Conservation (phyloP, 2,113 vertebrate genomes). For the Pollimyrus isidori region DNA sequence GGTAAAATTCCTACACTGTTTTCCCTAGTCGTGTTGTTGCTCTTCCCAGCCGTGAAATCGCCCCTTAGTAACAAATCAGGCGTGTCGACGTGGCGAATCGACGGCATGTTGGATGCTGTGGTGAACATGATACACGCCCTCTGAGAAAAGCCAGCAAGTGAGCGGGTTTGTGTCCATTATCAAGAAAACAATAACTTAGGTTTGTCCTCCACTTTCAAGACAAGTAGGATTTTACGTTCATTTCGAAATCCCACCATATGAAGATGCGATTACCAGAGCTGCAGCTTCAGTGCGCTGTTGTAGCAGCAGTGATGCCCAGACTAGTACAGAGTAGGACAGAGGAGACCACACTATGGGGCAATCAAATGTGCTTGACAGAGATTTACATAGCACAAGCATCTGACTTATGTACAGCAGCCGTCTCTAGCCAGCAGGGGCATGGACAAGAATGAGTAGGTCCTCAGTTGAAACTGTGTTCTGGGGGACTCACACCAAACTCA, state of each 20-base stretch:
- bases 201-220: neutral
- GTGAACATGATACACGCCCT: neutral
- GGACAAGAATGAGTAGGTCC: neutral
- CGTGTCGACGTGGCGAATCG: neutral
- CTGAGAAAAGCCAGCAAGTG: slow-evolving; percentile 5
- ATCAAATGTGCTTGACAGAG: neutral
- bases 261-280: neutral
- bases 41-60: neutral
- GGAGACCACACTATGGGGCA: neutral
- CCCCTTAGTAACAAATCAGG: neutral
- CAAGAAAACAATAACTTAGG: neutral
- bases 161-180: neutral
- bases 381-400: neutral
- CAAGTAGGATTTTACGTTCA: neutral
- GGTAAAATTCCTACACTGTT: neutral
- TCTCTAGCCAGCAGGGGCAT: neutral
- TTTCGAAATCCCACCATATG: neutral
- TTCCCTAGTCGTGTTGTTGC: neutral
- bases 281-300: neutral
- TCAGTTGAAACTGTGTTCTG: neutral
- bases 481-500: neutral
- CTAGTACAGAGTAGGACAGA: neutral
- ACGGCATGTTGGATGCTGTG: neutral
- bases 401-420: neutral
- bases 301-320: neutral